Evolutionary conservation across 2,888 invertebrate species (phyloP).

Genomic region (Tiliacea citrago): DNA sequence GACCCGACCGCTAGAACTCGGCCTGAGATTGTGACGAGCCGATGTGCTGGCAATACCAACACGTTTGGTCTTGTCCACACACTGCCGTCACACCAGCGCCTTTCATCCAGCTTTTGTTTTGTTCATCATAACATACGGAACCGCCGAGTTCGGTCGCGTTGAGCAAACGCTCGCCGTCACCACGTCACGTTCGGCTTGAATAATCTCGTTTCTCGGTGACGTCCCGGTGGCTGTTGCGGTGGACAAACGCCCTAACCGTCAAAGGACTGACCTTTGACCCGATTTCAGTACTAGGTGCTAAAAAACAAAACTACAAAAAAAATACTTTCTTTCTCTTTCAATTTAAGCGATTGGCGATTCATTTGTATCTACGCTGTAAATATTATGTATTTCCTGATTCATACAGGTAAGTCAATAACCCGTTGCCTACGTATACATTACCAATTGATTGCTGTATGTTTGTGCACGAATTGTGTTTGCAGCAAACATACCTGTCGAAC

Average conservation of each 20-base stretch:
- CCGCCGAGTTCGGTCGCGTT: background rate
- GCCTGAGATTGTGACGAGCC: background rate
- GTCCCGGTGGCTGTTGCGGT: background rate
- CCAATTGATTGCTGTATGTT: conserved; percentile 23
- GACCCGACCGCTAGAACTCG: no score
- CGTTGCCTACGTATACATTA: background rate
- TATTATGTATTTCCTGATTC: conserved; percentile 13
- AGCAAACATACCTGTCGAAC: conserved; percentile 4
- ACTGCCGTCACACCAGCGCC: background rate
- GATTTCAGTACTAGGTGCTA: background rate
- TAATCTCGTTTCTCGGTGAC: background rate
- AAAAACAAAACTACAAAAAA: conserved; percentile 13
- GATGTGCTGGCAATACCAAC: background rate
- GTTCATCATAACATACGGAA: background rate
- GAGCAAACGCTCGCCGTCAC: background rate
- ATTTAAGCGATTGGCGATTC: background rate
- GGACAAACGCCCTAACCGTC: background rate
- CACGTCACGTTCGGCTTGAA: background rate
- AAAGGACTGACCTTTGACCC: conserved; percentile 1
- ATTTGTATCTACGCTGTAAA: conserved; percentile 20
- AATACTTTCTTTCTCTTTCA: background rate
- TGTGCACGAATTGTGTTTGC: conserved; percentile 24
- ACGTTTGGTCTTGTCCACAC: background rate
- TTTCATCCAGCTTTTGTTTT: background rate
- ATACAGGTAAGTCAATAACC: conserved; percentile 23